Evolutionary conservation across 2,888 invertebrate species (phyloP).

Genomic region (Oxycera nigricornis): DNA sequence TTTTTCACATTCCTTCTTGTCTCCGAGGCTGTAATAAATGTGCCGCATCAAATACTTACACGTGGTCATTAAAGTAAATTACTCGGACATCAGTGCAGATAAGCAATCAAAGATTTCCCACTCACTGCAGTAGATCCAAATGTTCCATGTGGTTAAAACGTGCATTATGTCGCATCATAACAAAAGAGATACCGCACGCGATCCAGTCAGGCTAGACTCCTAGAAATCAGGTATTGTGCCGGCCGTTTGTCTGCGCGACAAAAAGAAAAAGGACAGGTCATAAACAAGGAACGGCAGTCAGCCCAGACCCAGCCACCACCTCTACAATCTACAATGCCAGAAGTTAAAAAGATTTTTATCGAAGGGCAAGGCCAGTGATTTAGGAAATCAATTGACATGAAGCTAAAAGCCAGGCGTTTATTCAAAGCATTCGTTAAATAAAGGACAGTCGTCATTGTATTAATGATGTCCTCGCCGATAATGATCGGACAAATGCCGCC

Average conservation of each 20-base stretch:
- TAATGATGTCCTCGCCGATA: constrained; percentile 30
- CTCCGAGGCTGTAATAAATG: constrained; percentile 23
- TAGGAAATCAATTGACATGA: constrained; percentile 36
- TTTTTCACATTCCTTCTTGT: not conserved
- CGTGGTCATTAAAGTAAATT: constrained; percentile 36
- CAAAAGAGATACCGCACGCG: constrained; percentile 34
- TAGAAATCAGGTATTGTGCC: not conserved
- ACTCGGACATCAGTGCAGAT: constrained; percentile 25
- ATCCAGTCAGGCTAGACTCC: constrained; percentile 10
- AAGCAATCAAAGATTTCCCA: constrained; percentile 36
- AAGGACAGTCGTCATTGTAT: constrained; percentile 5
- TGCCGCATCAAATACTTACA: constrained; percentile 29
- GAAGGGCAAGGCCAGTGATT: constrained; percentile 29
- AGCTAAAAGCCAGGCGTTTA: constrained; percentile 19
- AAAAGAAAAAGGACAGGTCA: constrained; percentile 7
- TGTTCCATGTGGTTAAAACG: constrained; percentile 18
- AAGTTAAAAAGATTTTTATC: constrained; percentile 37
- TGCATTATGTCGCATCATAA: constrained; percentile 31
- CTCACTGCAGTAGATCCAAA: not conserved
- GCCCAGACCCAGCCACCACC: constrained; percentile 23
- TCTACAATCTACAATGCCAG: constrained; percentile 30
- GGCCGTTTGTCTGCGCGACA: not conserved
- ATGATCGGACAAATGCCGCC: constrained; percentile 20
- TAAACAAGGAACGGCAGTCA: not conserved
- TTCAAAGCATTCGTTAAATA: constrained; percentile 15